A percentile compares a stretch with the other conserved stretches of the same genome.
These are phyloP conservation scores for Leucophenga montana DNA, from an alignment of 2,888 invertebrate species.

Conservation along the genomic window DNA sequence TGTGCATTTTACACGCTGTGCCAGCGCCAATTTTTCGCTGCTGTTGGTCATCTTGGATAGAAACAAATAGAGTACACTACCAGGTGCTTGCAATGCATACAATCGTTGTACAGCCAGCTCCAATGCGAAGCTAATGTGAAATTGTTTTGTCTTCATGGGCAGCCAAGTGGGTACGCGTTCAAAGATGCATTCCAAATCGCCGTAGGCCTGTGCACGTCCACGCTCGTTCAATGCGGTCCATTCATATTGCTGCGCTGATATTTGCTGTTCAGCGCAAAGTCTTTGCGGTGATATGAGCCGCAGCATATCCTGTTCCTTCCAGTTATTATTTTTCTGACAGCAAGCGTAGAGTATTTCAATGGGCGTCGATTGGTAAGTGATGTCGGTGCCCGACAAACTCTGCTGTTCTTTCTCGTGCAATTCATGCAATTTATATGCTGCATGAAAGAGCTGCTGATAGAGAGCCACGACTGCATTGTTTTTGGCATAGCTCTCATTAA, in stretches of 20 bases:
- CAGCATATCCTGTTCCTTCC: conserved; percentile 67
- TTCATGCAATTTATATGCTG: conserved; percentile 60
- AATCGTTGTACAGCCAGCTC: conserved; percentile 67
- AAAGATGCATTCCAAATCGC: conserved; percentile 68
- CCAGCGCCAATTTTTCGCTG: conserved; percentile 63
- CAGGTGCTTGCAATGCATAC: conserved; percentile 67
- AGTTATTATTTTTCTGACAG: conserved; percentile 67
- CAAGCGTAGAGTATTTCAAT: conserved; percentile 68
- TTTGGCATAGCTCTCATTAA: conserved; percentile 55
- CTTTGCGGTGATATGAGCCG: conserved; percentile 65
- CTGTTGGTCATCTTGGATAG: conserved; percentile 69
- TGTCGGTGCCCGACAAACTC: conserved; percentile 41
- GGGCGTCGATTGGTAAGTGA: conserved; percentile 59
- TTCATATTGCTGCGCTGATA: conserved; percentile 79
- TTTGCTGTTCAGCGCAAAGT: conserved; percentile 72
- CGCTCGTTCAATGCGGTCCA: conserved; percentile 79
- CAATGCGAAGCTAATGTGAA: conserved; percentile 71
- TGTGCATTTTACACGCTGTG: conserved; percentile 68
- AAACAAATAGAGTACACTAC: conserved; percentile 68
- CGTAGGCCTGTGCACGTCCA: conserved; percentile 69
- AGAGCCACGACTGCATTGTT: conserved; percentile 53
- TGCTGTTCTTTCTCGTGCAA: conserved; percentile 58
- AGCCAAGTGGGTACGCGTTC: conserved; percentile 69
- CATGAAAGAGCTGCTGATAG: conserved; percentile 66
- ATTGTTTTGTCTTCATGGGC: conserved; percentile 70